Base-by-base conservation (phyloP, 1,140 invertebrate genomes). In the Tribolium castaneum region DNA sequence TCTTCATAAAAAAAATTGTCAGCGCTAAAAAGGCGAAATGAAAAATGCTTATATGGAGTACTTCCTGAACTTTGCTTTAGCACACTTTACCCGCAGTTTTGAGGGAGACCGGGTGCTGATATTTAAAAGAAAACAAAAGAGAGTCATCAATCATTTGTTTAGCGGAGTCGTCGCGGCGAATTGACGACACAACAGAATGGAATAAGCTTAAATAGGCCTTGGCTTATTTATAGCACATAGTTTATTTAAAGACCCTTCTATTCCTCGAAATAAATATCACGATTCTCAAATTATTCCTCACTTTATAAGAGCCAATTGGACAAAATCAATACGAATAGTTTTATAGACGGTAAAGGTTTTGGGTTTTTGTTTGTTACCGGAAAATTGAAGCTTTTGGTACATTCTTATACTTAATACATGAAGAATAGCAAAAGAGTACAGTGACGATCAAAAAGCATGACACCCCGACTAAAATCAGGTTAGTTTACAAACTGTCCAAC, bases 81-180 rank as follows among this genome's bases (percentile, higher is more conserved):
- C 16, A 56, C 7, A 22, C 13, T 56, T 45, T 45, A n/a, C 39
- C n/a, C 19, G 19, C 19, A 22, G 14, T n/a, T 59, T 59, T n/a
- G 30, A 30, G 34, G 30, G 34, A 66, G 14, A 66, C 19, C 9
- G 59, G 59, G 5, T 1, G 59, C 30, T 35, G 59, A 66, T 35
- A 66, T 66, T 66, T 66, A 66, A 66, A 66, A 13, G 13, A 34
- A 35, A 66, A 66, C 59, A 66, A 66, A 66, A 35, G 14, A 30
- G 12, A 39, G 30, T 66, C 59, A 66, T 66, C 59, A 66, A 66
- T 66, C 59, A 66, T 66, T 66, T 35, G 30, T 35, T 59, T 35
- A 35, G n/a, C 10, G 19, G 14, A 30, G 59, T 66, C 13, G 25
- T 59, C 54, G 19, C 54, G 7, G 19, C 54, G 54, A 59, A 59